Evolutionary conservation across 2,797 vertebrate species (phyloP), one percentile per base, ranked within the genome.

Genomic region (Urosaurus nigricauda): DNA sequence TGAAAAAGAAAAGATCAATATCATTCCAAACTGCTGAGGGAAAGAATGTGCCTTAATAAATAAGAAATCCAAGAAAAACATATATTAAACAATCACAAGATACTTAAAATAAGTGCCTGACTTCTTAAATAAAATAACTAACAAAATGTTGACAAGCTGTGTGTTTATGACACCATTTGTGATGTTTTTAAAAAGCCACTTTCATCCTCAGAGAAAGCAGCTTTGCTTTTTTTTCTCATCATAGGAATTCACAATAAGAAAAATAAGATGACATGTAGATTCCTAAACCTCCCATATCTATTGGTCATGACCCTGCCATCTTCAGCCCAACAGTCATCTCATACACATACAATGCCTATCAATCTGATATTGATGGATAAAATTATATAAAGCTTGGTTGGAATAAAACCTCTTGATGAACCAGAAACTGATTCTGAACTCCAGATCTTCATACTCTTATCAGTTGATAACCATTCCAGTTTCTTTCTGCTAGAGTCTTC

Each of bases 101-200:
- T 89, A 96, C 89, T 96, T 96, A 95, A 95, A 96, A 96, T 96
- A 94, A 96, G 96, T 89, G 84, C 86, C 93, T 94, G 93, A 94
- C 90, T 92, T 96, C 90, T 93, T 92, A 97, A 96, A 95, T 94
- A 93, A 94, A 94, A 93, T 90, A 92, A 90, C 93, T 95, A 96
- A 96, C 93, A 92, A 94, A 94, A 93, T 87, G 90, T 94, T 95
- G 93, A 93, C 94, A 90, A 91, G 92, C 86, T 94, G 92, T 92
- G 92, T 87, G 81, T 83, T 93, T 96, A 95, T 94, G 86, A 93
- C 94, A 94, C 95, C 93, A 94, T 95, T 97, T 95, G 87, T 95
- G 96, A 89, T 94, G 93, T 51, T 51, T 51, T 51, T 9, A 51
- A 51, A n/a, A 96, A 35, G 89, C 26, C 94, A 91, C 96, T 96